Evolutionary conservation across 2,113 vertebrate genomes (phyloP).

Genomic region (Engystomops pustulosus): DNA sequence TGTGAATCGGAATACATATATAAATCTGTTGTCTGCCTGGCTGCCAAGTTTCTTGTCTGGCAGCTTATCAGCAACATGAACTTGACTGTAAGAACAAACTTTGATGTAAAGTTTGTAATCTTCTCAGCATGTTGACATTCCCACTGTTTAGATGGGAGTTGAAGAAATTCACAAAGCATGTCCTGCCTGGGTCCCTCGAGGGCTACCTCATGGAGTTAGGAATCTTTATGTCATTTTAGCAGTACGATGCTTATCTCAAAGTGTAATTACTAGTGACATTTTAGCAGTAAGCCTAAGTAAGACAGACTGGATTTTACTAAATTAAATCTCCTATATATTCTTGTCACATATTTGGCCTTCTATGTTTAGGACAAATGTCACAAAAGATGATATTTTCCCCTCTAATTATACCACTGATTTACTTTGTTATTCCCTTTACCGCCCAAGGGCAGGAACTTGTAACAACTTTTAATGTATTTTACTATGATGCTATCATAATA

Average conservation of each 20-base stretch:
- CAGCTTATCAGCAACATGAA: neutral
- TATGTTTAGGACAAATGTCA: constrained; percentile 31
- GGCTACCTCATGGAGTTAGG: constrained; percentile 19
- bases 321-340: constrained; percentile 34
- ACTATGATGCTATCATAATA: neutral
- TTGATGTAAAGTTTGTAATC: constrained; percentile 3
- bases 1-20: neutral
- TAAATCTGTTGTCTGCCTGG: neutral
- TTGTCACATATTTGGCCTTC: constrained; percentile 41
- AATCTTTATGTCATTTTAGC: constrained; percentile 27
- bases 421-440: neutral
- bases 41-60: neutral
- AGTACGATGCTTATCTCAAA: constrained; percentile 23
- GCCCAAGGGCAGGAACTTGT: constrained; percentile 22
- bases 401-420: constrained; percentile 45
- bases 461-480: constrained; percentile 7
- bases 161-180: neutral
- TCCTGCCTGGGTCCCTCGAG: neutral
- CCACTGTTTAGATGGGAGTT: neutral
- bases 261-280: constrained; percentile 47
- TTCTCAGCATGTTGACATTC: constrained; percentile 15
- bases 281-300: constrained; percentile 21
- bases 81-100: constrained; percentile 6
- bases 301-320: constrained; percentile 17
- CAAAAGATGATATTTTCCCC: constrained; percentile 23